phyloP scores from a whole-genome alignment of 2,113 vertebrate genomes.

The Syrrhaptes paradoxus region DNA sequence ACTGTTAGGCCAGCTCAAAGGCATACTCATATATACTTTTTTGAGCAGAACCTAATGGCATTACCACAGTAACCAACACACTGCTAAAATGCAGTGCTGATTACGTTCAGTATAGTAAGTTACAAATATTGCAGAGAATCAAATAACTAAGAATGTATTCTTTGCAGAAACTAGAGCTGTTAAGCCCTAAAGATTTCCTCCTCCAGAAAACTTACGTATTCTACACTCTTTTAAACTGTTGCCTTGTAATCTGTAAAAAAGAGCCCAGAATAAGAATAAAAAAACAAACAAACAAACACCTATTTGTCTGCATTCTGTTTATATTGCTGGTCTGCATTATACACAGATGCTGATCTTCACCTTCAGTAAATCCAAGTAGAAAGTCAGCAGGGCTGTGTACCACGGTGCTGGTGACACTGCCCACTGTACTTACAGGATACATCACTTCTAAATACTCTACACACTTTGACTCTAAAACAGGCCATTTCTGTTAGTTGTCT shows the following conservation, averaged over 20 bases:
- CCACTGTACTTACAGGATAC: neutral
- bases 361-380: neutral
- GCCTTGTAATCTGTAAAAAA: neutral
- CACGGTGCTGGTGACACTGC: neutral
- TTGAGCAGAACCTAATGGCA: neutral
- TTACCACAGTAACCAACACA: neutral
- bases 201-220: neutral
- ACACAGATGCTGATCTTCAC: neutral
- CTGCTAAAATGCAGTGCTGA: neutral
- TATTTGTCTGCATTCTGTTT: neutral
- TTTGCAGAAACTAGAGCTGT: neutral
- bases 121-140: neutral
- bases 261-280: neutral
- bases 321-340: neutral
- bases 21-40: neutral
- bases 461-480: neutral
- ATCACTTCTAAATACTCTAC: neutral
- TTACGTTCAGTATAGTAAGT: neutral
- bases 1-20: neutral
- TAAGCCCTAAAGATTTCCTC: neutral
- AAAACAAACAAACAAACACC: fast-evolving
- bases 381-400: neutral
- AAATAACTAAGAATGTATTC: neutral
- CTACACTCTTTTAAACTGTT: neutral
- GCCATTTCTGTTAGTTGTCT: neutral